phyloP scores from a whole-genome alignment of 2,113 vertebrate genomes.

The Lamprologus ornatipinnis region DNA sequence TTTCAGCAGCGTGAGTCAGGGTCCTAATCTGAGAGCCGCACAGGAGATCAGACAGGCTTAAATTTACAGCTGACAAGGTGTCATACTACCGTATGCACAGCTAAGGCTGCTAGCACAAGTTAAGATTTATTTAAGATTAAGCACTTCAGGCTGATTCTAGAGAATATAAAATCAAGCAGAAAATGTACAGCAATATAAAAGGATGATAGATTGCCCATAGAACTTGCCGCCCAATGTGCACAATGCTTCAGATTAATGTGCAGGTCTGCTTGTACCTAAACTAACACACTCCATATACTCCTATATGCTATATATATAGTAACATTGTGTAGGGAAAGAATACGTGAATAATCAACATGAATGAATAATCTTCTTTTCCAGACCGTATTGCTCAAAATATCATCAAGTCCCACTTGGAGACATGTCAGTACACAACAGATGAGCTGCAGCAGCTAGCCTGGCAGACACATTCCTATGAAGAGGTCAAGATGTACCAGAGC shows the following conservation, averaged over 20 bases:
- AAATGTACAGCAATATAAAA: background rate
- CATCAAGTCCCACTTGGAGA: constrained; percentile 98
- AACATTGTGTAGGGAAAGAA: background rate
- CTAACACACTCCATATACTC: background rate
- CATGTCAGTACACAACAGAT: constrained; percentile 95
- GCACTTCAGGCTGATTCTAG: background rate
- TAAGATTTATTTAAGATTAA: background rate
- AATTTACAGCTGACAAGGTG: constrained; percentile 15
- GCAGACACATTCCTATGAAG: constrained; percentile 98
- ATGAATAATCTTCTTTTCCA: constrained; percentile 41
- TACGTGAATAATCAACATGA: background rate
- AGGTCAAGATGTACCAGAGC: constrained; percentile 98
- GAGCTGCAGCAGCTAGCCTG: constrained; percentile 96
- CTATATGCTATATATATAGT: background rate
- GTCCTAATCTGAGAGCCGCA: constrained; percentile 29
- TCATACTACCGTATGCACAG: background rate
- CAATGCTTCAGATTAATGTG: background rate
- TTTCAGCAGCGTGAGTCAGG: constrained; percentile 24
- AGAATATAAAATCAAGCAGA: background rate
- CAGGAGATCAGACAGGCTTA: constrained; percentile 49
- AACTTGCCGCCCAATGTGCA: background rate
- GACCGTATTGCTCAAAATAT: constrained; percentile 99
- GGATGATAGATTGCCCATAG: background rate
- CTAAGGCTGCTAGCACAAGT: background rate
- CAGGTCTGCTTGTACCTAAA: background rate